Percentiles rank a stretch among this genome's conserved stretches.
phyloP scores from a whole-genome alignment of 2,113 vertebrate genomes.

The Aspiorhynchus laticeps region DNA sequence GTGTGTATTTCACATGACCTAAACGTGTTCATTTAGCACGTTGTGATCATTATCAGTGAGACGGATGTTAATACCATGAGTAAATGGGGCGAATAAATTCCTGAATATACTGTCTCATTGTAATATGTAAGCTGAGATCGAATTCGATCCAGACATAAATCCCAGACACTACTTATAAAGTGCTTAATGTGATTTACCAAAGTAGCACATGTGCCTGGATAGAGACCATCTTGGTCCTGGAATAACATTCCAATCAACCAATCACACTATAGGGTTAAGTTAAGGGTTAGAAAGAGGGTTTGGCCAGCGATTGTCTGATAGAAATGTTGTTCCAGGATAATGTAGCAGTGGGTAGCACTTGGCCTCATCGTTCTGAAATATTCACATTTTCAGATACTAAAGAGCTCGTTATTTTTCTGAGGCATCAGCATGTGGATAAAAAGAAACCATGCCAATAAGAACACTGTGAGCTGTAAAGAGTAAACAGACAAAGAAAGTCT shows the following conservation, averaged over 20 bases:
- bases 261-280: conserved; percentile 1
- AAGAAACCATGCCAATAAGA: not conserved
- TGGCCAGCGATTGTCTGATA: not conserved
- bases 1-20: not conserved
- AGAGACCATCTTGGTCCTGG: not conserved
- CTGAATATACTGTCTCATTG: not conserved
- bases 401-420: not conserved
- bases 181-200: not conserved
- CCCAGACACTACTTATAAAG: not conserved
- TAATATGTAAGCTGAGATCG: not conserved
- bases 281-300: not conserved
- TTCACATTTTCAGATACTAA: not conserved
- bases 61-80: not conserved
- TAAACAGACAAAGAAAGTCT: not conserved
- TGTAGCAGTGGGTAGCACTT: not conserved
- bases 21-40: not conserved
- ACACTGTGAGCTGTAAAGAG: not conserved
- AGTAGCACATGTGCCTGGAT: not conserved
- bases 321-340: not conserved
- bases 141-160: conserved; percentile 5
- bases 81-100: not conserved
- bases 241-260: conserved; percentile 20
- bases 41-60: not conserved
- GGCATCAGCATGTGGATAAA: not conserved
- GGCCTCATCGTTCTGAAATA: not conserved